Base-by-base conservation (phyloP, 2,113 vertebrate species). In the Notarius lentiginosus region DNA sequence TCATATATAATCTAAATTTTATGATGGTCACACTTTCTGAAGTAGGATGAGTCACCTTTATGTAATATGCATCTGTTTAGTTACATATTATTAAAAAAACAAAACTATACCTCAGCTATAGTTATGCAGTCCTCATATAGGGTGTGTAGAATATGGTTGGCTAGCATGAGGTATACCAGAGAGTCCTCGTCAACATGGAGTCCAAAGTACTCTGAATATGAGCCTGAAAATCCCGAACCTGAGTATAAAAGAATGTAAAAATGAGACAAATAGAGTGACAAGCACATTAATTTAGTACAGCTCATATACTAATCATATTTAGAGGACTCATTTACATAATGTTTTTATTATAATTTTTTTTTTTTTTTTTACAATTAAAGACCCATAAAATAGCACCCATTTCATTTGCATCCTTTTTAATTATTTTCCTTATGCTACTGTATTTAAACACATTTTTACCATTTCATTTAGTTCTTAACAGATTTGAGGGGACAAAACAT, bases 151-250 rank as follows among this genome's bases (percentile, higher is more conserved):
- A 99, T 95, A 92, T 99, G 95, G 93, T 99, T 99, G 90, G 97
- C 96, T 90, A 99, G 91, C 96, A 97, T 98, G 88, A 99, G 95
- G 87, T 99, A 99, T 90, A 96, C 94, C 91, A 99, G 88, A 55
- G 98, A 96, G 90, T 99, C 98, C 92, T 99, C 98, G 90, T 99
- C 97, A 87, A 99, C 97, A 0, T 99, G 97, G 11, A 99, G 96
- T 88, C 98, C 98, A 95, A 99, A 99, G 95, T 99, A 99, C 92
- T 99, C 98, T 8, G 93, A 94, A 92, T 99, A 99, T 92, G 96
- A 96, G 56, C 98, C 98, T 17, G 97, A 96, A 94, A 99, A 99
- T 47, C 91, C 88, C 2, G 91, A 51, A 91, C 96, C 98, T 99
- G 91, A 84, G 2, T 24, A 73, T 30, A 41, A 73, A 49, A n/a